Conservation (phyloP, 2,888 invertebrate species). For the Sinotaia quadrata region DNA sequence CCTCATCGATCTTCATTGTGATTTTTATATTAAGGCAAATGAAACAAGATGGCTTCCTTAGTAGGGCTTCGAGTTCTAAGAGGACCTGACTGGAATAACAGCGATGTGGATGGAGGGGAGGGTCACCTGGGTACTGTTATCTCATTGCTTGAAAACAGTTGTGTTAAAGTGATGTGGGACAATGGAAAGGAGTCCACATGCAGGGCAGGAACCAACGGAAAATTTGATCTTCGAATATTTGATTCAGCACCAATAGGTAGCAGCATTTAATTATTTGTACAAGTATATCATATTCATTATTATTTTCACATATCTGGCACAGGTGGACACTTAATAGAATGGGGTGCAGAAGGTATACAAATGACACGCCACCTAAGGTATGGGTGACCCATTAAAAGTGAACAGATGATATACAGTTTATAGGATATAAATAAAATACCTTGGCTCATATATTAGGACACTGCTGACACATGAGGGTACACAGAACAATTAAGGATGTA, state of each 20-base stretch:
- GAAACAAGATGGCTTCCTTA: constrained; percentile 1
- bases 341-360: too few relatives aligned
- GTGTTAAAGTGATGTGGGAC: constrained; percentile 89
- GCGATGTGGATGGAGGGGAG: constrained; percentile 64
- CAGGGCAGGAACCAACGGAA: constrained; percentile 85
- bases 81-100: constrained; percentile 65
- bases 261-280: constrained; percentile 33
- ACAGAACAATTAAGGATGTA: too few relatives aligned
- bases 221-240: constrained; percentile 83
- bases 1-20: too few relatives aligned
- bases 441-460: too few relatives aligned
- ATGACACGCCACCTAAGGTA: too few relatives aligned
- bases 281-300: not conserved
- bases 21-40: too few relatives aligned
- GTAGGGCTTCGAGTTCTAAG: constrained; percentile 65
- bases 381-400: too few relatives aligned
- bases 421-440: too few relatives aligned
- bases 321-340: too few relatives aligned
- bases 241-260: constrained; percentile 87
- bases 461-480: too few relatives aligned
- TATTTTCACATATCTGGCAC: too few relatives aligned
- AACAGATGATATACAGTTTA: too few relatives aligned
- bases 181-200: constrained; percentile 75
- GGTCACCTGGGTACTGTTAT: constrained; percentile 74
- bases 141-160: constrained; percentile 80